Evolutionary conservation across 2,113 vertebrate species (phyloP).

Genomic region (Triplophysa siluroides): DNA sequence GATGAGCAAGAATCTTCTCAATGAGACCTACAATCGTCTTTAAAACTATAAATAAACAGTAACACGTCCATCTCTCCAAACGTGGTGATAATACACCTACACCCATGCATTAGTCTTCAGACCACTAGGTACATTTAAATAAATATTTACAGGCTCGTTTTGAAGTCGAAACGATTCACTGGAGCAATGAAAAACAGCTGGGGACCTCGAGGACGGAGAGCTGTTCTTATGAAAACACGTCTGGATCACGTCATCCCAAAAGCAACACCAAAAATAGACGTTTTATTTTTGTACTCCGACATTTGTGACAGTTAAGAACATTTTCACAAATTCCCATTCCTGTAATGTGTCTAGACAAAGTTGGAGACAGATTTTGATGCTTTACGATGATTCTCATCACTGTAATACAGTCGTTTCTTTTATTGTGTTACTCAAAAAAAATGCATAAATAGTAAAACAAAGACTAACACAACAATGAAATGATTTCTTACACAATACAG

Average conservation of each 20-base stretch:
- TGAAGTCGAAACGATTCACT: constrained; percentile 16
- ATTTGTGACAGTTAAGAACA: no score
- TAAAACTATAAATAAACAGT: constrained; percentile 46
- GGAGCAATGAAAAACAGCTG: not conserved
- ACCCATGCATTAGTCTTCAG: constrained; percentile 49
- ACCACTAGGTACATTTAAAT: constrained; percentile 60
- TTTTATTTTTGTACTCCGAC: no score
- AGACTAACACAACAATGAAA: no score
- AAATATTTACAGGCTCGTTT: constrained; percentile 46
- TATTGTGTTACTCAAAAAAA: no score
- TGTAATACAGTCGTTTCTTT: no score
- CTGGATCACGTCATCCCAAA: not conserved
- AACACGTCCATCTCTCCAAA: constrained; percentile 36
- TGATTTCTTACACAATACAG: no score
- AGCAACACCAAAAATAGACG: not conserved
- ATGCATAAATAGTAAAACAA: no score
- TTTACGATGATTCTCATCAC: no score
- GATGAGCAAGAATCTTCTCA: not conserved
- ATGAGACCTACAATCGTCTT: not conserved
- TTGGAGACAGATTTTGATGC: no score
- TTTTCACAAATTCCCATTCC: no score
- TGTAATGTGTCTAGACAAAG: no score
- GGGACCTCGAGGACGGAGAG: not conserved
- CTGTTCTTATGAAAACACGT: not conserved
- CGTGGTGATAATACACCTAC: constrained; percentile 35